A percentile compares a stretch with the other conserved stretches of the same genome.
phyloP scores from a whole-genome alignment of 1,140 invertebrate genomes.

The Drosophila busckii region DNA sequence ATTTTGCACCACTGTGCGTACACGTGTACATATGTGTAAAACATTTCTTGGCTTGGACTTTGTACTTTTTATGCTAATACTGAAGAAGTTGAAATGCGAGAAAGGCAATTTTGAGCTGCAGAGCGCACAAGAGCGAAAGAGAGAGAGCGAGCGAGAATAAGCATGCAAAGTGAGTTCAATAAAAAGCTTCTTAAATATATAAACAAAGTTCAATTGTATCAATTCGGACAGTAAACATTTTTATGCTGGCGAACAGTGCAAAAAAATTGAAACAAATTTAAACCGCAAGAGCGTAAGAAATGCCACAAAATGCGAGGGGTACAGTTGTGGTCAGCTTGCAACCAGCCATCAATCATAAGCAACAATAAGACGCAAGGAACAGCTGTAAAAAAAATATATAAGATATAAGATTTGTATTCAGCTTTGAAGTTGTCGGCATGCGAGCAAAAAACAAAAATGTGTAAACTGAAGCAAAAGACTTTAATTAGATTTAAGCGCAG shows the following conservation, averaged over 20 bases:
- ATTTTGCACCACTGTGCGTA: neutral
- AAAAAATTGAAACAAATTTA: constrained; percentile 33
- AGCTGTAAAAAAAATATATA: constrained; percentile 2
- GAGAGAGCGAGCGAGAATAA: neutral
- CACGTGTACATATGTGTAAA: constrained; percentile 16
- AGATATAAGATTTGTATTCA: constrained; percentile 7
- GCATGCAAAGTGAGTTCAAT: constrained; percentile 1
- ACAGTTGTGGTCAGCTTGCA: constrained; percentile 14
- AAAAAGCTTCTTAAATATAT: constrained; percentile 27
- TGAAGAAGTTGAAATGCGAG: constrained; percentile 32
- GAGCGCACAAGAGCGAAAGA: neutral
- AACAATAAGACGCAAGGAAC: constrained; percentile 60
- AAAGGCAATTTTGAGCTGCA: constrained; percentile 26
- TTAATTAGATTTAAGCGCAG: too few species aligned
- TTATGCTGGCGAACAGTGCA: too few species aligned
- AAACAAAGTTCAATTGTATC: constrained; percentile 72
- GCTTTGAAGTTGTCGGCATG: constrained; percentile 42
- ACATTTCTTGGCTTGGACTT: constrained; percentile 30
- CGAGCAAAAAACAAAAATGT: constrained; percentile 27
- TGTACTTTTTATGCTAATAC: constrained; percentile 50
- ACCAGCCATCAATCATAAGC: constrained; percentile 62
- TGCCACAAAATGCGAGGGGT: neutral
- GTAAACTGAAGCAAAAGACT: neutral
- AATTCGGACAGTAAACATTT: constrained; percentile 41
- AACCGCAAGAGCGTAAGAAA: constrained; percentile 6